Evolutionary conservation across 2,113 vertebrate species (phyloP).

Genomic region (Salvelinus fontinalis): DNA sequence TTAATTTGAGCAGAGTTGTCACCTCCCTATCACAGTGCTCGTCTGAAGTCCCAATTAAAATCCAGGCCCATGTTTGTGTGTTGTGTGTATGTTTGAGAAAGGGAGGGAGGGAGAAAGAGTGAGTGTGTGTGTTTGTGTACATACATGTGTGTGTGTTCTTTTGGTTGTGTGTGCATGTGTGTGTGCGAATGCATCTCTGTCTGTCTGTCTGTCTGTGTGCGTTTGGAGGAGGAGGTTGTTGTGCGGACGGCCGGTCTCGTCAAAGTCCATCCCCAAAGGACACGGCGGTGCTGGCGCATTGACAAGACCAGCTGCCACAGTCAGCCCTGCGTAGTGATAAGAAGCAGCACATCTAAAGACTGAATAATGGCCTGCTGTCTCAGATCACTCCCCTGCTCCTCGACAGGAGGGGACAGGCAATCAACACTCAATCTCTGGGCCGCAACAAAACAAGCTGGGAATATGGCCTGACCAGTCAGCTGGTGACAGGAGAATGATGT

Average conservation of each 20-base stretch:
- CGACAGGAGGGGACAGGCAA: conserved; percentile 55
- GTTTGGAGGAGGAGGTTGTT: not conserved
- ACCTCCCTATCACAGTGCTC: not conserved
- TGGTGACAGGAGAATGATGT: conserved; percentile 35
- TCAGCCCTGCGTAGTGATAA: conserved; percentile 56
- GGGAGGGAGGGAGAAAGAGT: not conserved
- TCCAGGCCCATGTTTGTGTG: not conserved
- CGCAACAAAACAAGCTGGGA: conserved; percentile 5
- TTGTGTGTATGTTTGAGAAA: not conserved
- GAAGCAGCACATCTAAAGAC: conserved; percentile 62
- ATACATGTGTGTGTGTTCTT: no score
- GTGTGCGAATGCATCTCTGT: not conserved
- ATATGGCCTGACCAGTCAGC: conserved; percentile 22
- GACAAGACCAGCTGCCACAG: conserved; percentile 67
- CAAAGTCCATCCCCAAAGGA: conserved; percentile 24
- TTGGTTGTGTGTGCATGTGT: not conserved
- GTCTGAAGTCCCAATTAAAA: not conserved
- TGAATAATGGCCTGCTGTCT: conserved; percentile 70
- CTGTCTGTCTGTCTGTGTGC: not conserved
- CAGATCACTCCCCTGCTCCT: conserved; percentile 47
- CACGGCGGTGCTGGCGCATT: conserved; percentile 40
- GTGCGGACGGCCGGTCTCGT: not conserved
- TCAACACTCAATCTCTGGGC: conserved; percentile 49
- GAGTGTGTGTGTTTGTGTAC: no score
- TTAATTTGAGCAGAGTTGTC: not conserved